Percentiles rank a stretch among this genome's conserved stretches.
Conservation (phyloP, 2,888 invertebrate species). For the Bombylius major region DNA sequence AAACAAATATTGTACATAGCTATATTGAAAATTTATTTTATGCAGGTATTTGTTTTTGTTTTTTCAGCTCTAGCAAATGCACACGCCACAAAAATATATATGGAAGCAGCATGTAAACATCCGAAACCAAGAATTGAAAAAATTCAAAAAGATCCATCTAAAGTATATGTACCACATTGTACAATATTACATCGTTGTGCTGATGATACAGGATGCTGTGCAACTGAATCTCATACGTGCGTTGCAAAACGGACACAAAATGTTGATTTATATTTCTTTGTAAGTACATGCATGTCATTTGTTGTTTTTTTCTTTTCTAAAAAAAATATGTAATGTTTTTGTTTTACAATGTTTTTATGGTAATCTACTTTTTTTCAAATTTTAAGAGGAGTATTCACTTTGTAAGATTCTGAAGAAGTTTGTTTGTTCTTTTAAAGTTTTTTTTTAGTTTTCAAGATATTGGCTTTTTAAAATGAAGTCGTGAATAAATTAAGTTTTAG, state of each 20-base stretch:
- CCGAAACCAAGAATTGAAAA: constrained; percentile 66
- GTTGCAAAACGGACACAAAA: constrained; percentile 58
- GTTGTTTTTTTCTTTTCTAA: neutral
- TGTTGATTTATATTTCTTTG: constrained; percentile 67
- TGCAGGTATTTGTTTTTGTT: neutral
- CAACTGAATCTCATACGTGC: constrained; percentile 56
- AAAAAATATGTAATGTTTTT: neutral
- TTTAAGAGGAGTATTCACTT: too few relatives aligned
- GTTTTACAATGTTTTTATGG: too few relatives aligned
- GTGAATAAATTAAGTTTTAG: too few relatives aligned
- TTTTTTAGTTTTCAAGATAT: too few relatives aligned
- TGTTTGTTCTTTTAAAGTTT: too few relatives aligned
- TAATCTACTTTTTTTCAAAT: too few relatives aligned
- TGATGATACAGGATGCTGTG: constrained; percentile 80
- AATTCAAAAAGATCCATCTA: constrained; percentile 48
- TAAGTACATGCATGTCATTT: constrained; percentile 42
- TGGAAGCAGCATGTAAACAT: constrained; percentile 26
- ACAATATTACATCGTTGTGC: constrained; percentile 76
- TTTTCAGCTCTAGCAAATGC: constrained; percentile 27
- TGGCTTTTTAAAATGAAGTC: too few relatives aligned
- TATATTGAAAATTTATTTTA: too few relatives aligned
- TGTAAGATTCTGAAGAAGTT: too few relatives aligned
- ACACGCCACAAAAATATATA: constrained; percentile 25
- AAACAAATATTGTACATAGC: too few relatives aligned
- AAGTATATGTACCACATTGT: constrained; percentile 71